Evolutionary conservation across 2,113 vertebrate species (phyloP).

Genomic region (Nettapus auritus): DNA sequence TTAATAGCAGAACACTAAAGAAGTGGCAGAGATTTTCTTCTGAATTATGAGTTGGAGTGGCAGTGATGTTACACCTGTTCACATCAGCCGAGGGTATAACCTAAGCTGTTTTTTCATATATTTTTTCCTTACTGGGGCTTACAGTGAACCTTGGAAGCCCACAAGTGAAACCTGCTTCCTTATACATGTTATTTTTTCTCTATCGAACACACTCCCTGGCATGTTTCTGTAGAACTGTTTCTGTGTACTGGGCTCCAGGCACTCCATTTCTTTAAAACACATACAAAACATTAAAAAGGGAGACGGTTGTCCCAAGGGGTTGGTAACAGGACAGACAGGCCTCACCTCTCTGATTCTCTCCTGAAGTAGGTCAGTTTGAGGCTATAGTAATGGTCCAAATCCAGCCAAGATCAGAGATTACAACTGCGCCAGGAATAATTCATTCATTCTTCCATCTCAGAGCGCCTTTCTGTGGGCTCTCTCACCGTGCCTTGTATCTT

Average conservation of each 20-base stretch:
- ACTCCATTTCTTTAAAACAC: slow-evolving; percentile 17
- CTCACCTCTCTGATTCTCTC: slow-evolving; percentile 20
- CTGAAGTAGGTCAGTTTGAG: slow-evolving; percentile 27
- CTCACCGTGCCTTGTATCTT: not conserved
- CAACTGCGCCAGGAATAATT: not conserved
- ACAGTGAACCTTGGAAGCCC: not conserved
- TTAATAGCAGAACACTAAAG: not conserved
- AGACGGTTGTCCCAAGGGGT: not conserved
- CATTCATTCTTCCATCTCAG: not conserved
- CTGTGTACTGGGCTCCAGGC: not conserved
- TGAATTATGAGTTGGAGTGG: not conserved
- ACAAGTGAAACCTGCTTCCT: not conserved
- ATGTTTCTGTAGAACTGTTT: not conserved
- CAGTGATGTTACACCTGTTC: not conserved
- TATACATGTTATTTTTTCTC: not conserved
- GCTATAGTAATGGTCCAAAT: not conserved
- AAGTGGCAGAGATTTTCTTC: not conserved
- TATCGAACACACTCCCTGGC: not conserved
- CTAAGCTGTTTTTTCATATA: not conserved
- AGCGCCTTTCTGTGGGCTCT: not conserved
- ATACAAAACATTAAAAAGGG: slow-evolving; percentile 2
- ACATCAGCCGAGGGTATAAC: not conserved
- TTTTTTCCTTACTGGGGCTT: not conserved
- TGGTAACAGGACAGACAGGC: not conserved
- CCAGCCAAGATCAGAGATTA: slow-evolving; percentile 3